These are phyloP conservation scores for Diacarnus erythraeanus DNA, from an alignment of 37 sponge, comb jelly and placozoan genomes.

Conservation along the genomic window DNA sequence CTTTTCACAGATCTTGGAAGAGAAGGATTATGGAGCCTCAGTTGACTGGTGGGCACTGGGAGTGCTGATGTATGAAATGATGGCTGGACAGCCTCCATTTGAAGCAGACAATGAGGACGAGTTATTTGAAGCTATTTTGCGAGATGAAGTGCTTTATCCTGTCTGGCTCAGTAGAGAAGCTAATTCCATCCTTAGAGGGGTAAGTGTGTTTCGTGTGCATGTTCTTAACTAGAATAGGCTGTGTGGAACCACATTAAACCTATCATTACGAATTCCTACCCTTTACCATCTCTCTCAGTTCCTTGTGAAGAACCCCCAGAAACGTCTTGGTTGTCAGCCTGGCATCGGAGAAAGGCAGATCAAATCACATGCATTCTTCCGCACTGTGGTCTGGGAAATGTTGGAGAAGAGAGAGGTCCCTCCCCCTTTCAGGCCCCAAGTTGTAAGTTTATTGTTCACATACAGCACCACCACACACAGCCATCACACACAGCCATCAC, in stretches of 20 bases:
- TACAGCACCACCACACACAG: too few species aligned
- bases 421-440: constrained; percentile 91
- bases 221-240: too few species aligned
- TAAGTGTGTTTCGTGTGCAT: too few species aligned
- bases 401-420: constrained; percentile 75
- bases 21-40: constrained; percentile 87
- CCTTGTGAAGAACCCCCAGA: constrained; percentile 82
- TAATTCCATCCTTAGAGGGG: constrained; percentile 92
- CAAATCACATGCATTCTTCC: constrained; percentile 90
- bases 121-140: constrained; percentile 88
- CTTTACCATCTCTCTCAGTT: constrained; percentile 41
- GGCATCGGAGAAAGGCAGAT: constrained; percentile 88
- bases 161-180: constrained; percentile 97
- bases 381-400: constrained; percentile 85
- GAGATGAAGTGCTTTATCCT: constrained; percentile 97
- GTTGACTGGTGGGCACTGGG: constrained; percentile 99
- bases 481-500: too few species aligned
- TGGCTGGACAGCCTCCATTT: constrained; percentile 99
- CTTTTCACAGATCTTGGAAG: constrained; percentile 71
- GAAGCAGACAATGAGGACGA: constrained; percentile 99
- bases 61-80: constrained; percentile 99
- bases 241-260: too few species aligned
- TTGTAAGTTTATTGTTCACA: too few species aligned
- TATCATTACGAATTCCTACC: background rate
- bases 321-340: constrained; percentile 88